phyloP scores from a whole-genome alignment of 2,797 vertebrate genomes.

The Trachops cirrhosus region DNA sequence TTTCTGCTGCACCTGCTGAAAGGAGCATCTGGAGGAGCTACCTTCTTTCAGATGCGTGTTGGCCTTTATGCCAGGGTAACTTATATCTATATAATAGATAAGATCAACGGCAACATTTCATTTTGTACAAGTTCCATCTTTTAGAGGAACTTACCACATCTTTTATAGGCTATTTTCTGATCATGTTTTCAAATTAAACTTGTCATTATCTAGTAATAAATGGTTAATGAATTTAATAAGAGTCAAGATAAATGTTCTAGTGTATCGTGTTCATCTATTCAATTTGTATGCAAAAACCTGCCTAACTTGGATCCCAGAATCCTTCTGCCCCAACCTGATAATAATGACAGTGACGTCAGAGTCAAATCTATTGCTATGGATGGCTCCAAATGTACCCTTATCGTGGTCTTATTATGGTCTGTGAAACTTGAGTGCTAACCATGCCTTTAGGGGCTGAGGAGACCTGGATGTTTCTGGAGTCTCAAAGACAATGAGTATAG shows the following conservation, averaged over 20 bases:
- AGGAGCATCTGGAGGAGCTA: conserved; percentile 21
- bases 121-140: background rate
- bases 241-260: background rate
- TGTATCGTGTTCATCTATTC: background rate
- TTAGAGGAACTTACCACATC: background rate
- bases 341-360: background rate
- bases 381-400: background rate
- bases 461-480: background rate
- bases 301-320: background rate
- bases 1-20: conserved; percentile 1
- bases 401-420: background rate
- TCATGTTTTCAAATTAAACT: conserved; percentile 10
- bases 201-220: background rate
- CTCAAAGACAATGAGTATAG: background rate
- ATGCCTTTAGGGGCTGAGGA: background rate
- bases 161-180: background rate
- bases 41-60: background rate
- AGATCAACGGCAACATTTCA: background rate
- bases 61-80: background rate
- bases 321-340: background rate
- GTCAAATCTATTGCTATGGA: background rate
- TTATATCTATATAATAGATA: background rate
- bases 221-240: background rate
- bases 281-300: background rate
- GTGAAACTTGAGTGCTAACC: background rate